Evolutionary conservation across 2,113 vertebrate species (phyloP).

Genomic region (Rhabdomys dilectus): DNA sequence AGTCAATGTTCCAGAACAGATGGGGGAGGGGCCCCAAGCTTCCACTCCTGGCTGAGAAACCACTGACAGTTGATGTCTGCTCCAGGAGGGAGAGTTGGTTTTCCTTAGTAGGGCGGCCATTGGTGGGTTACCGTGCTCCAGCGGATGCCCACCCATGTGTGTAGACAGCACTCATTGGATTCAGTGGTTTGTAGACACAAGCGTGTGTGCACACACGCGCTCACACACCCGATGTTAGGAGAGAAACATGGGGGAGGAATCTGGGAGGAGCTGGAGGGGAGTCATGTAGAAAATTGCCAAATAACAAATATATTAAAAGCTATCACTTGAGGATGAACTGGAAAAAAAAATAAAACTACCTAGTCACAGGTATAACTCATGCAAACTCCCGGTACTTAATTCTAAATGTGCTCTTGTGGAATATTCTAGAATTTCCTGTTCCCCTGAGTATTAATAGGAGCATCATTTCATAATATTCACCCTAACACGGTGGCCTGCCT

Average conservation of each 20-base stretch:
- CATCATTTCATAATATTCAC: neutral
- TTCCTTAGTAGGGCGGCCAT: neutral
- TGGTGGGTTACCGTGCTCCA: neutral
- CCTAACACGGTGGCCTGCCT: neutral
- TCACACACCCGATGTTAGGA: neutral
- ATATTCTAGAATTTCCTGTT: neutral
- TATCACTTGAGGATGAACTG: neutral
- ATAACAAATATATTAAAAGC: neutral
- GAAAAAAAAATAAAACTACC: neutral
- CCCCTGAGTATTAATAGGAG: neutral
- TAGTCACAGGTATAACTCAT: neutral
- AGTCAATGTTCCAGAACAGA: neutral
- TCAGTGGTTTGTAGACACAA: neutral
- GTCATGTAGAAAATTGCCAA: neutral
- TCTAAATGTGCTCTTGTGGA: neutral
- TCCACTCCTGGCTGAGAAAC: neutral
- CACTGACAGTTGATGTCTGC: neutral
- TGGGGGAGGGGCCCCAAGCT: neutral
- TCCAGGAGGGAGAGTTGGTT: neutral
- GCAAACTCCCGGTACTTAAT: neutral
- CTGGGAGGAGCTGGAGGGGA: neutral
- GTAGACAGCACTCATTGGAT: neutral
- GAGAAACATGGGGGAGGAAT: neutral
- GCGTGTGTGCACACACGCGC: neutral
- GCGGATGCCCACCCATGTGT: neutral